phyloP scores from a whole-genome alignment of 37 sponge, comb jelly and placozoan species.

The Spongilla lacustris region DNA sequence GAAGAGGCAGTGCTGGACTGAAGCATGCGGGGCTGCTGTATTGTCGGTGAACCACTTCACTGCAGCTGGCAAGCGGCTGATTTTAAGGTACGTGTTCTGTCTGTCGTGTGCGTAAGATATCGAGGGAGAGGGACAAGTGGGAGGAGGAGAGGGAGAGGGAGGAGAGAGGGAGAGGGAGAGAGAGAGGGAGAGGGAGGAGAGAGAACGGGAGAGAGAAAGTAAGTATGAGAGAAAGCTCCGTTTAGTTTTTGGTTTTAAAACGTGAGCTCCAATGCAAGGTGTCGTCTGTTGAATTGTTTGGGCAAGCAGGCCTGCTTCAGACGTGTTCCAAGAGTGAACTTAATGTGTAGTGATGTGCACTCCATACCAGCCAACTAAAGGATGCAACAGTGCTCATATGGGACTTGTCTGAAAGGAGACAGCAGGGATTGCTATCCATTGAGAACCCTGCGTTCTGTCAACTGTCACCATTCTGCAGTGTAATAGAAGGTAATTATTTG shows the following conservation, averaged over 20 bases:
- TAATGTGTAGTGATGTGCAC: no score
- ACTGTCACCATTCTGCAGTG: conserved; percentile 1
- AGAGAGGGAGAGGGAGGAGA: no score
- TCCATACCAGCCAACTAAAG: neutral
- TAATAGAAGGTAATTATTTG: neutral
- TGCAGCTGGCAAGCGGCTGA: neutral
- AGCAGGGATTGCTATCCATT: conserved; percentile 9
- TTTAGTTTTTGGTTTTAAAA: no score
- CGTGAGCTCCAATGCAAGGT: no score
- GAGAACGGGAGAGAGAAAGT: no score
- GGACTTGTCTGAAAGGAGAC: neutral
- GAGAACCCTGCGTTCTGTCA: conserved; percentile 41
- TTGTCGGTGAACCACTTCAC: neutral
- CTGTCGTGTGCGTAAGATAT: neutral
- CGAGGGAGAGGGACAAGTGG: no score
- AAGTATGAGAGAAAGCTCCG: no score
- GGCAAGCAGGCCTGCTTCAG: no score
- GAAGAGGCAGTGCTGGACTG: conserved; percentile 33
- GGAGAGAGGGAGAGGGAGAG: no score
- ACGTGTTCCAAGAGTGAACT: no score
- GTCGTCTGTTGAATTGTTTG: no score
- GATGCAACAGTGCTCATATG: conserved; percentile 6
- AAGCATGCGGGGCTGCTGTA: neutral
- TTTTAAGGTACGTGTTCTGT: neutral
- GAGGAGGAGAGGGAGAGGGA: no score